Conservation (phyloP, 2,888 invertebrate genomes). For the Brachypalpus laphriformis region DNA sequence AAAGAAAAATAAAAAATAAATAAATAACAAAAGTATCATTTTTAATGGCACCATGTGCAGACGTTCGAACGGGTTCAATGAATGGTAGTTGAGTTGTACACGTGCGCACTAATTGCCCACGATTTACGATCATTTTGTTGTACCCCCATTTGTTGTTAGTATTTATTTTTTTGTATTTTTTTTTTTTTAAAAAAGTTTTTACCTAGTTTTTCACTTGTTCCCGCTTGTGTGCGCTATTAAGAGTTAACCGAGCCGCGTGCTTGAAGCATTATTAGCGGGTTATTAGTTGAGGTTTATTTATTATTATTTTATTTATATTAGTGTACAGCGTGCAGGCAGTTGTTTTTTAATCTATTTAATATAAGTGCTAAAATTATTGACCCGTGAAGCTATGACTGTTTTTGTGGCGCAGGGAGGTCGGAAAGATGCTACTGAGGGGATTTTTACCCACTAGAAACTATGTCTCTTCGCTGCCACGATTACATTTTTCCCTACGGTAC, state of each 20-base stretch:
- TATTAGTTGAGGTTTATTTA: not conserved
- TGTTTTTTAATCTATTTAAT: no score
- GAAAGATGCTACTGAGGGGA: no score
- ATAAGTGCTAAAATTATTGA: no score
- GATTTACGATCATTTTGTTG: constrained; percentile 47
- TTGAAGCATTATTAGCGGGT: not conserved
- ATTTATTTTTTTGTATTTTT: constrained; percentile 3
- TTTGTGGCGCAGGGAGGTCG: no score
- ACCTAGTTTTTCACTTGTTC: not conserved
- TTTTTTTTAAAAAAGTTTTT: not conserved
- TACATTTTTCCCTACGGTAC: no score
- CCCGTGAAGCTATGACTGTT: no score
- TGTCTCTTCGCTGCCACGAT: no score
- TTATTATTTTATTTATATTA: no score
- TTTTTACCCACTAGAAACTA: no score
- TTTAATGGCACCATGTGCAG: constrained; percentile 41
- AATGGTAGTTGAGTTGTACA: constrained; percentile 54
- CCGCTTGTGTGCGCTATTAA: not conserved
- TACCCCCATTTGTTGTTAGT: constrained; percentile 21
- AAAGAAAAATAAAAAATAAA: not conserved
- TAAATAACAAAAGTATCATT: constrained; percentile 7
- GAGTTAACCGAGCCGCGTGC: constrained; percentile 20
- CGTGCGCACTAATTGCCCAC: constrained; percentile 64
- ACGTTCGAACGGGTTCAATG: constrained; percentile 52
- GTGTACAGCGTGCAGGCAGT: not conserved